Evolutionary conservation across 2,888 invertebrate species (phyloP), one percentile per base, ranked within the genome.

Genomic region (Brachyopa scutellaris): DNA sequence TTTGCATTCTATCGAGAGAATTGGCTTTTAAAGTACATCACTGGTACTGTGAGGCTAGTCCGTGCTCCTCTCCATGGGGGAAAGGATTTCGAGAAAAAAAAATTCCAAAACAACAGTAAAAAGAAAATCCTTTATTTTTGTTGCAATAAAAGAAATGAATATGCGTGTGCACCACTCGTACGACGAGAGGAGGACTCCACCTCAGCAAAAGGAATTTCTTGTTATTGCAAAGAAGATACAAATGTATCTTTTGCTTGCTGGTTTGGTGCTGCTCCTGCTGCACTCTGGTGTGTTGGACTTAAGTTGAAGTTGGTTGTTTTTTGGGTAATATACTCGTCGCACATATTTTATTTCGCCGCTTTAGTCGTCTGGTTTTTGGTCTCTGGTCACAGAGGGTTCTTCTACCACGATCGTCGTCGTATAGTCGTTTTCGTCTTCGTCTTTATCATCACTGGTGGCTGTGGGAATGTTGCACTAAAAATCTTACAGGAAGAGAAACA

Each of bases 401-500:
- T 59, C 19, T 19, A 13, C 57, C 55, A 33, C 13, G 45, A 45
- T 45, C 45, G 15, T 36, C 42, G 2, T 26, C 8, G 17, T 36
- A 4, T 11, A 26, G 36, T 26, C 26, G 13, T 49, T 19, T 40
- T 38, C 13, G 45, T 29, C 23, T 38, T 51, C 53, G 33, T 64
- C 57, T 6, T 69, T 45, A 36, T 61, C 23, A 51, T 11, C 15
- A n/a, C 6, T 15, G 9, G 47, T 6, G 6, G 13, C 74, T 42
- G 70, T 77, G 82, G 76, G 82, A 82, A 82, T 82, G 82, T 77
- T 77, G 23, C 64, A 64, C 66, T 62, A 76, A 80, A n/a, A 80
- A 76, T 70, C 59, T 70, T 55, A 77, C 49, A 47, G 47, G 59
- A 72, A 53, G 9, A 29, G 26, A 9, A 17, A 15, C 13, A 15